Conservation (phyloP, 1,140 invertebrate genomes). For the Colletes gigas region DNA sequence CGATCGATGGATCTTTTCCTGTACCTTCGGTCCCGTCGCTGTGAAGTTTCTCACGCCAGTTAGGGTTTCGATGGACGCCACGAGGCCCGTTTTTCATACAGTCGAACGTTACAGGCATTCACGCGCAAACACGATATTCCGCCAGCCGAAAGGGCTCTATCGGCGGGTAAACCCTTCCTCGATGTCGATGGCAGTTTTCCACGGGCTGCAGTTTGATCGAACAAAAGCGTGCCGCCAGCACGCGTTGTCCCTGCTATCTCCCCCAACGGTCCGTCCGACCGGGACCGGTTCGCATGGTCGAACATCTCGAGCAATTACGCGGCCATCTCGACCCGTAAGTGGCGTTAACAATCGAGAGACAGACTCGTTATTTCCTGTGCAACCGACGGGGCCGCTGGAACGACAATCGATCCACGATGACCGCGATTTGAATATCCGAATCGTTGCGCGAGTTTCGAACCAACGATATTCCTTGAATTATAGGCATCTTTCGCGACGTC, state of each 20-base stretch:
- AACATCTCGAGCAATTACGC: conserved; percentile 30
- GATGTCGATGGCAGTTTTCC: conserved; percentile 13
- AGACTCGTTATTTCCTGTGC: conserved; percentile 31
- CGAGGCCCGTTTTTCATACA: conserved; percentile 6
- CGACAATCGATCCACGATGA: conserved; percentile 34
- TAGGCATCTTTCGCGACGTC: too few species aligned
- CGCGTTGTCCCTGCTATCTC: background rate
- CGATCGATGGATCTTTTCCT: too few species aligned
- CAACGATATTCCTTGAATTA: too few species aligned
- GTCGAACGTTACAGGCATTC: conserved; percentile 2
- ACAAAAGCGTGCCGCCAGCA: conserved; percentile 14
- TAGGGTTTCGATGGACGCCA: background rate
- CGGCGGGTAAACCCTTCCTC: background rate
- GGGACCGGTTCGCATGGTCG: conserved; percentile 2
- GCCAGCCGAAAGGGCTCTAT: background rate
- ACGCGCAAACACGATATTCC: background rate
- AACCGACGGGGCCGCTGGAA: conserved; percentile 34
- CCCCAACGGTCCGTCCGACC: conserved; percentile 6
- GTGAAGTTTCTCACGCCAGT: background rate
- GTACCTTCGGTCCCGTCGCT: too few species aligned
- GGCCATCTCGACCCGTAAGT: background rate
- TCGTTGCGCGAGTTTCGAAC: background rate
- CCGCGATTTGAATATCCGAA: conserved; percentile 46
- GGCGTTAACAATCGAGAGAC: conserved; percentile 35
- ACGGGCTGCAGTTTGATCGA: background rate